Base-by-base conservation (phyloP, 2,888 invertebrate species). In the Amblyjoppa fuscipennis region DNA sequence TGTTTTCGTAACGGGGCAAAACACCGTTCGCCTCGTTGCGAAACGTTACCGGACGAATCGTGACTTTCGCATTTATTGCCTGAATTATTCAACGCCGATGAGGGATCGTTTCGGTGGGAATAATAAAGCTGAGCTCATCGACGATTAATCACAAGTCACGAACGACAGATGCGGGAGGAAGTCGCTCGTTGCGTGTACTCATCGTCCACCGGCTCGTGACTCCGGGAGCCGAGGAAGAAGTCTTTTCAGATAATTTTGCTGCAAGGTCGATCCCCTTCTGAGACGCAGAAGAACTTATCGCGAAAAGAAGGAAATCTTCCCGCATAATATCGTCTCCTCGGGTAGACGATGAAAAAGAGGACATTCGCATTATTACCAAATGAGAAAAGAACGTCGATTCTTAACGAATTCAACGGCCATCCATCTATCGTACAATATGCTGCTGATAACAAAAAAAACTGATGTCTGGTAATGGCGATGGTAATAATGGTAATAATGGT, bases 41-140 rank as follows among this genome's bases (percentile, higher is more conserved):
- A 11, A 11, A 9, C 45, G 3, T 13, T 3, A 2, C 2, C 45
- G 45, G 45, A 45, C 45, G 3, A 3, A 3, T 31, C 56, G 34
- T 38, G 45, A 13, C 41, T 41, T 41, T 41, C 41, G 13, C 45
- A 59, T 11, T 20, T 84, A 87, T 87, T 82, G 77, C 20, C 69
- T 84, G 84, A 87, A 87, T 87, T 74, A 87, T 87, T 84, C 86
- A 87, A 82, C 81, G 76, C 59, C 38, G 13, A 45, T 28, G 66
- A 45, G 59, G 34, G 59, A 74, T 71, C 64, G 56, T 41, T 56
- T 49, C 68, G 70, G 68, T 20, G 11, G 20, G 34, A 76, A 68
- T 66, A 68, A 78, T 76, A 69, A 68, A 68, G 59, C 28, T 51
- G 45, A 73, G 20, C 20, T 64, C 51, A 3, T 28, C 53, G n/a